Conservation (phyloP, 2,797 vertebrate species). For the Coranthus polyacanthus region DNA sequence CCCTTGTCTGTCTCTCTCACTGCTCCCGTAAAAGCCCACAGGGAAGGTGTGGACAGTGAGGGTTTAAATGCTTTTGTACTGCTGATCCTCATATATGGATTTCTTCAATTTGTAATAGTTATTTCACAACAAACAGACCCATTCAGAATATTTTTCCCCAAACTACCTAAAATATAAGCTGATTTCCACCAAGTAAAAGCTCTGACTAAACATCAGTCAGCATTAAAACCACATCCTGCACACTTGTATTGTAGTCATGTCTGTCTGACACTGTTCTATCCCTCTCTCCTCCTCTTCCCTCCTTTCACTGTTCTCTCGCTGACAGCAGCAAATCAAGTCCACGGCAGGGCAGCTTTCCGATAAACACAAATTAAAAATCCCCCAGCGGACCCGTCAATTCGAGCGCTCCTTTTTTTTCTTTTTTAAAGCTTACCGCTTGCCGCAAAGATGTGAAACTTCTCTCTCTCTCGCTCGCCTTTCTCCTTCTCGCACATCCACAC, state of each 20-base stretch:
- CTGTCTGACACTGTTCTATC: too few relatives aligned
- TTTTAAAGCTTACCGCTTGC: conserved; percentile 73
- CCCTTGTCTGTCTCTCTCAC: conserved; percentile 43
- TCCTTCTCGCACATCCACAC: conserved; percentile 46
- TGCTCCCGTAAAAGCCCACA: conserved; percentile 15
- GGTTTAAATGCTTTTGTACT: background rate
- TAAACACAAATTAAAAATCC: background rate
- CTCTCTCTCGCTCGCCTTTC: conserved; percentile 49
- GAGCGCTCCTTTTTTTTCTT: background rate
- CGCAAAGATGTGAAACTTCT: conserved; percentile 59
- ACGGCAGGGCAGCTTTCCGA: background rate
- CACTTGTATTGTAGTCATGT: too few relatives aligned
- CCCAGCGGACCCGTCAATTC: background rate
- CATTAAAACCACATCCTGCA: conserved; percentile 27
- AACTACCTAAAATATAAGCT: background rate
- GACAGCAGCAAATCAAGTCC: conserved; percentile 12
- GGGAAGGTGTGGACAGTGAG: conserved; percentile 9
- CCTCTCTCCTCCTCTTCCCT: conserved; percentile 49
- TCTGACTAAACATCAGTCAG: conserved; percentile 1
- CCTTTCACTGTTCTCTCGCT: conserved; percentile 14
- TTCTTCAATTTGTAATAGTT: background rate
- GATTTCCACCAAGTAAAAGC: background rate
- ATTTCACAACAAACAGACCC: background rate
- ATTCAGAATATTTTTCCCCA: background rate
- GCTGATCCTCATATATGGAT: background rate